Evolutionary conservation across 2,797 vertebrate genomes (phyloP).

Genomic region (Hydrocynus forskahlii): DNA sequence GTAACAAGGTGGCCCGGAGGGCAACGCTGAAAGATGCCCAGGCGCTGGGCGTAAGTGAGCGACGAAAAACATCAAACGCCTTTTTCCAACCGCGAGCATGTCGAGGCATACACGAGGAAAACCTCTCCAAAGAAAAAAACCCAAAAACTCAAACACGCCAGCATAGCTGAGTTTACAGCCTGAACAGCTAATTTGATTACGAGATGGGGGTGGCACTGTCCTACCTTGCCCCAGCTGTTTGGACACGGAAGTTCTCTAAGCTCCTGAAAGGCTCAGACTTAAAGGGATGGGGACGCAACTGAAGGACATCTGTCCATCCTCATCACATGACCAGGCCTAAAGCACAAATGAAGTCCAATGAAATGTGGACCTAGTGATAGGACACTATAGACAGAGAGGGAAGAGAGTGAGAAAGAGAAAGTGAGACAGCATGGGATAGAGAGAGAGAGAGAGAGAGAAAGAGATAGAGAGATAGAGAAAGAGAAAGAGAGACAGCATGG

Average conservation of each 20-base stretch:
- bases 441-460: slow-evolving; percentile 9
- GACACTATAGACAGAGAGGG: slow-evolving; percentile 11
- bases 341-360: not conserved
- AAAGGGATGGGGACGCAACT: not conserved
- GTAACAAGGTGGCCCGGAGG: slow-evolving; percentile 79
- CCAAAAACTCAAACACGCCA: slow-evolving; percentile 29
- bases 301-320: slow-evolving; percentile 17
- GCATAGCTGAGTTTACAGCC: slow-evolving; percentile 9
- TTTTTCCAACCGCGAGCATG: slow-evolving; percentile 65
- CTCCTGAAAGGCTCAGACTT: slow-evolving; percentile 12
- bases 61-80: slow-evolving; percentile 72
- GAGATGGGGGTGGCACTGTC: not conserved
- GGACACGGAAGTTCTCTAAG: not conserved
- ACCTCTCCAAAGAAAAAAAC: slow-evolving; percentile 51
- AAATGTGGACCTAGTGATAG: not conserved
- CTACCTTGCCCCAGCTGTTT: slow-evolving; percentile 21
- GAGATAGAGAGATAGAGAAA: no score
- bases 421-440: not conserved
- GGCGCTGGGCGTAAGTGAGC: slow-evolving; percentile 64
- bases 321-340: not conserved
- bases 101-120: slow-evolving; percentile 58
- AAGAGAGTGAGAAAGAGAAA: slow-evolving; percentile 14
- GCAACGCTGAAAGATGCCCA: slow-evolving; percentile 76
- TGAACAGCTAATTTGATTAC: slow-evolving; percentile 34
- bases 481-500: no score